Evolutionary conservation across 2,888 invertebrate species (phyloP), one percentile per base, ranked within the genome.

Genomic region (Hirtodrosophila alboralis): DNA sequence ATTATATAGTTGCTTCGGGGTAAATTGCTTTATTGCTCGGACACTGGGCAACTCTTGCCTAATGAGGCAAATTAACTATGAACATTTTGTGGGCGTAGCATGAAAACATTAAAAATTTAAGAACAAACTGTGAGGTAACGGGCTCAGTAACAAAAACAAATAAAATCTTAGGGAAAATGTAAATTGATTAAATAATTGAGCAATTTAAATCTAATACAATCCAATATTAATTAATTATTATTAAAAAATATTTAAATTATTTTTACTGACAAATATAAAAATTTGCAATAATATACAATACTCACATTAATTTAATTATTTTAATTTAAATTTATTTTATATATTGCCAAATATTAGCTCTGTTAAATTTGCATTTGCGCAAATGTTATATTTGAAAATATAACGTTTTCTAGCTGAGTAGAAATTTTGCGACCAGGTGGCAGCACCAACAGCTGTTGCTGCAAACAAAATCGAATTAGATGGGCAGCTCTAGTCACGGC

Each of bases 71-170:
- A 79, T 57, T 34, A 63, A 51, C 57, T 23, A 45, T 28, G 10
- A 9, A 51, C 59, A 69, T 48, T 43, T 38, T 28, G 23, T 38
- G 61, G 75, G 78, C 75, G 67, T 38, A 14, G 30, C 68, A 1
- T 9, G n/a, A 36, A 16, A 28, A n/a, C 72, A 78, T 84, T 81
- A 78, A 84, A 75, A 67, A 78, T 75, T 51, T 21, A 64, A n/a
- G 0, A 6, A 12, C n/a, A n/a, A 12, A 6, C 9, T 3, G 1
- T 12, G 31, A 1, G 14, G 12, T 12, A 33, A 27, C n/a, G 6
- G 16, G 9, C 28, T 9, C 37, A 56, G 21, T 5, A 6, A n/a
- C 8, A 8, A 3, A 21, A 30, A 30, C 12, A 27, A 16, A 23
- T 2, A 26, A 26, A 40, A 16, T 16, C 10, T 10, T 2, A n/a